Conservation (phyloP, 2,888 invertebrate genomes). For the Hemaris fuciformis region DNA sequence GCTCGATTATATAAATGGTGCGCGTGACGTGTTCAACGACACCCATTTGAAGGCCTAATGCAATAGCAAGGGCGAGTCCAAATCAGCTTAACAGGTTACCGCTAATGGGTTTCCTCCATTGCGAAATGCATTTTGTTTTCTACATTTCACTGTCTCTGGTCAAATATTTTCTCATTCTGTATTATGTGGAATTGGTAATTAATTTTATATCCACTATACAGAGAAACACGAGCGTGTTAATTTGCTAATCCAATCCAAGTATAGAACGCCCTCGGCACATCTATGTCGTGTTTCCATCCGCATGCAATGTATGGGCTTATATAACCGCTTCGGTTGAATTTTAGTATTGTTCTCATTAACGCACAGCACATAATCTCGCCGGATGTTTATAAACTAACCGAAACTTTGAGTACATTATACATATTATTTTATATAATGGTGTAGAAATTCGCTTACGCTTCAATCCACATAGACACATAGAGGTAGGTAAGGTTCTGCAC, state of each 20-base stretch:
- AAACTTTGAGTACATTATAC: too few relatives aligned
- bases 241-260: background rate
- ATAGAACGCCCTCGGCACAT: background rate
- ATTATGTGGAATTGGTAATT: background rate
- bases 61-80: conserved; percentile 15
- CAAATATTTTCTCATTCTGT: background rate
- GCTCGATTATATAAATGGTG: conserved; percentile 40
- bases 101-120: background rate
- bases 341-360: background rate
- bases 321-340: background rate
- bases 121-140: background rate
- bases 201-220: background rate
- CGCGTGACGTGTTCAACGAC: conserved; percentile 27
- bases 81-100: background rate
- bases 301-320: background rate
- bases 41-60: conserved; percentile 23
- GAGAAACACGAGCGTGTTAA: background rate
- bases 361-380: background rate
- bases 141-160: background rate
- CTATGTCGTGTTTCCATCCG: background rate
- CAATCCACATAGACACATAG: too few relatives aligned
- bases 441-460: too few relatives aligned
- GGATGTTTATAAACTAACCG: background rate
- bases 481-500: too few relatives aligned
- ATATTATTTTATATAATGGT: too few relatives aligned